Evolutionary conservation across 2,113 vertebrate species (phyloP).

Genomic region (Eulemur macaco): DNA sequence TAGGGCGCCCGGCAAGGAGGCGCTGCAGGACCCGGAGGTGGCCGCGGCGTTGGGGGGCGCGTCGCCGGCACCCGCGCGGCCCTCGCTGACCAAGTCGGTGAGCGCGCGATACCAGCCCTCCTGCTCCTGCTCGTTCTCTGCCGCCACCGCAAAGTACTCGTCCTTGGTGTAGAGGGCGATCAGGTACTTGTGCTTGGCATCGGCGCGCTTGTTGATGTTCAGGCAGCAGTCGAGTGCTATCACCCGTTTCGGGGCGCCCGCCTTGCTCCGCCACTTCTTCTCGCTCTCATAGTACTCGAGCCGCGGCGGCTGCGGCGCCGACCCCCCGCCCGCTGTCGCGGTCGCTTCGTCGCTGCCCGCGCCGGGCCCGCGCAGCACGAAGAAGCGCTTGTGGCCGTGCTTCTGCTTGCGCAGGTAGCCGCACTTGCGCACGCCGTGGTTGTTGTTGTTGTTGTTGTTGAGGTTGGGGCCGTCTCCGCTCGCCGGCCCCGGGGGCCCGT

Average conservation of each 20-base stretch:
- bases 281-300: conserved; percentile 99
- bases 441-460: conserved; percentile 86
- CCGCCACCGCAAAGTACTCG: conserved; percentile 97
- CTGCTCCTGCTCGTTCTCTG: conserved; percentile 96
- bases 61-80: conserved; percentile 85
- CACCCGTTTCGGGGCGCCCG: conserved; percentile 92
- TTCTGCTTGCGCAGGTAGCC: conserved; percentile 97
- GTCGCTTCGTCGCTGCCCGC: conserved; percentile 66
- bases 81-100: conserved; percentile 91
- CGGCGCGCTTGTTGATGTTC: conserved; percentile 96
- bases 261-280: conserved; percentile 99
- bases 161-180: conserved; percentile 98
- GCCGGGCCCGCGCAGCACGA: conserved; percentile 90
- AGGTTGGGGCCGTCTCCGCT: conserved; percentile 79
- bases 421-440: conserved; percentile 91
- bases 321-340: conserved; percentile 74
- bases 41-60: conserved; percentile 80
- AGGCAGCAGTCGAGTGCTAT: conserved; percentile 95
- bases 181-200: conserved; percentile 97
- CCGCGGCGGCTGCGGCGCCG: conserved; percentile 85
- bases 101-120: conserved; percentile 94
- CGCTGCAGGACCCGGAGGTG: conserved; percentile 85
- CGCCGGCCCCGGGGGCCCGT: conserved; percentile 77
- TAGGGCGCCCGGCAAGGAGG: conserved; percentile 66
- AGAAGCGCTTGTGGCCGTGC: conserved; percentile 97